A percentile compares a stretch with the other conserved stretches of the same genome.
Conservation (phyloP, 2,797 vertebrate genomes). For the Momotus momota region DNA sequence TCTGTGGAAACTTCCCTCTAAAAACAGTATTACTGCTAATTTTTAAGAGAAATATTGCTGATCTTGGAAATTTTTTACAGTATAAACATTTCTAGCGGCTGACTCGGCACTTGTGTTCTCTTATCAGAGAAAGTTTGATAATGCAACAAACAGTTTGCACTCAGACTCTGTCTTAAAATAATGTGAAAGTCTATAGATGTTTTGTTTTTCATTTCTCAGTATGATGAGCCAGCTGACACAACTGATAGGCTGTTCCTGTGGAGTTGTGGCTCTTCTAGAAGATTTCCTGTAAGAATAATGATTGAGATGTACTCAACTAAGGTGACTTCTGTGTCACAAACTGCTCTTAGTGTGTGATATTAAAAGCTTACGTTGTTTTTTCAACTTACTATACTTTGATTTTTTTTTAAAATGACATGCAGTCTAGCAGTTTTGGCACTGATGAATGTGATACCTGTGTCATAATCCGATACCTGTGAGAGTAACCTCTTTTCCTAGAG, state of each 20-base stretch:
- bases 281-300: constrained; percentile 47
- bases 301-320: neutral
- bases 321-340: constrained; percentile 23
- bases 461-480: neutral
- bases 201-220: constrained; percentile 28
- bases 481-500: neutral
- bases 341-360: neutral
- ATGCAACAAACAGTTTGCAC: neutral
- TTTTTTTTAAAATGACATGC: neutral
- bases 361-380: constrained; percentile 28
- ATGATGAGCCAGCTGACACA: neutral
- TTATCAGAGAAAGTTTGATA: neutral
- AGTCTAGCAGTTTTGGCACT: neutral
- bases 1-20: neutral
- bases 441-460: neutral
- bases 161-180: neutral
- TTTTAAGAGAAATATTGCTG: neutral
- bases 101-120: neutral
- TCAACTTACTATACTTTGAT: constrained; percentile 16
- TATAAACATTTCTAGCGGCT: neutral
- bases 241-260: neutral
- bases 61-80: neutral
- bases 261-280: constrained; percentile 19
- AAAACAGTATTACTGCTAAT: neutral
- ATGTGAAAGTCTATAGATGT: constrained; percentile 7